Evolutionary conservation across 2,113 vertebrate species (phyloP), one percentile per base, ranked within the genome.

Genomic region (Zosterops borbonicus): DNA sequence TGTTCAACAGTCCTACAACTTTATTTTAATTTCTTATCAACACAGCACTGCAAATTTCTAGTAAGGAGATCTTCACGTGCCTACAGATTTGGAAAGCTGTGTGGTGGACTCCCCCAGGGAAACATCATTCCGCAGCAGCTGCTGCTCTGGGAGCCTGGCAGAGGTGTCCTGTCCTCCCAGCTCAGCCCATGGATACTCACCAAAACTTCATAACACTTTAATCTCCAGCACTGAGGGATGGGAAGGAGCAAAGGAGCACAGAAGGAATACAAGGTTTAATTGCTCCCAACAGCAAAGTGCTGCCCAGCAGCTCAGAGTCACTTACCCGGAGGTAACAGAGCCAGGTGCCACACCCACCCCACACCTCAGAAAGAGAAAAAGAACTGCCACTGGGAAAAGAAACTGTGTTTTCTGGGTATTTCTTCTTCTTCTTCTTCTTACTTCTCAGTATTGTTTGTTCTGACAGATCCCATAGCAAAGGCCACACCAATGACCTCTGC

Each of bases 311-410:
- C 49, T 90, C 41, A 6, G 79, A 90, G 46, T 44, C 16, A 10
- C 33, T 88, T 53, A 79, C 53, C 75, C 19, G 0, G 83, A 76
- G 47, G 46, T 11, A 90, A 37, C 86, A 68, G 77, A 50, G 35
- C 23, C 89, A 94, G 75, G 58, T 88, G 35, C 56, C 67, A 59
- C 71, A 63, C 53, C 49, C 49, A 69, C 19, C 35, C 50, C 33
- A 24, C 0, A 3, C 27, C 33, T 53, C 0, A 1, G 82, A 94
- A 91, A 64, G 53, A 91, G 90, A 96, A 95, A 64, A 14, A 59
- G 58, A 59, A 59, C 74, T 92, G 65, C 9, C 65, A 35, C 19
- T 78, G 65, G 64, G 81, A 94, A 91, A 94, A 94, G 28, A 94
- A 94, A 59, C 47, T 75, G 14, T 50, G 14, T 9, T 87, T 65